phyloP scores from a whole-genome alignment of 2,113 vertebrate genomes.

The Monarcha castaneiventris region DNA sequence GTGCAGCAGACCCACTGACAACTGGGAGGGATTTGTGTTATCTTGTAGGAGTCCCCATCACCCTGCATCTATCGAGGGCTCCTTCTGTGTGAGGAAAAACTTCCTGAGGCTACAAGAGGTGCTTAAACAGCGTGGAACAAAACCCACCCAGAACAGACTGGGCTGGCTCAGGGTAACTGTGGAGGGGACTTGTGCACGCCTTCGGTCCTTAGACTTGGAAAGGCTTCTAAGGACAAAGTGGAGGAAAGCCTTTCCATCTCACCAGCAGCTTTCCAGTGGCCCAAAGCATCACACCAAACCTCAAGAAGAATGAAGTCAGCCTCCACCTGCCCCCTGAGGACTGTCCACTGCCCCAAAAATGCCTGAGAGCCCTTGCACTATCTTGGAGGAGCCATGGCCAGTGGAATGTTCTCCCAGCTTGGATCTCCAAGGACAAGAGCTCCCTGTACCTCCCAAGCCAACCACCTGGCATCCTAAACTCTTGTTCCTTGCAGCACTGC shows the following conservation, averaged over 20 bases:
- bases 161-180: background rate
- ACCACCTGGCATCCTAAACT: background rate
- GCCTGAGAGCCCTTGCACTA: background rate
- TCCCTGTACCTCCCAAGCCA: background rate
- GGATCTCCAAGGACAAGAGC: background rate
- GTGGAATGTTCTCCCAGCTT: background rate
- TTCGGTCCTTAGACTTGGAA: background rate
- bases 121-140: background rate
- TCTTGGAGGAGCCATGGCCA: background rate
- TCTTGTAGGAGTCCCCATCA: background rate
- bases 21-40: background rate
- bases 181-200: background rate
- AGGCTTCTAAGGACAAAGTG: background rate
- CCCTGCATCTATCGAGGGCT: background rate
- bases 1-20: background rate
- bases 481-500: background rate
- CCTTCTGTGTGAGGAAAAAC: background rate
- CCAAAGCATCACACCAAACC: background rate
- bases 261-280: background rate
- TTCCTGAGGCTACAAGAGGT: background rate
- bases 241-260: background rate
- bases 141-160: background rate
- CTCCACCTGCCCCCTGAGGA: accelerated
- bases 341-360: background rate
- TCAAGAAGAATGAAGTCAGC: background rate